These are phyloP conservation scores for Paedocypris sp. DNA, from an alignment of 2,113 vertebrate species.

Conservation along the genomic window DNA sequence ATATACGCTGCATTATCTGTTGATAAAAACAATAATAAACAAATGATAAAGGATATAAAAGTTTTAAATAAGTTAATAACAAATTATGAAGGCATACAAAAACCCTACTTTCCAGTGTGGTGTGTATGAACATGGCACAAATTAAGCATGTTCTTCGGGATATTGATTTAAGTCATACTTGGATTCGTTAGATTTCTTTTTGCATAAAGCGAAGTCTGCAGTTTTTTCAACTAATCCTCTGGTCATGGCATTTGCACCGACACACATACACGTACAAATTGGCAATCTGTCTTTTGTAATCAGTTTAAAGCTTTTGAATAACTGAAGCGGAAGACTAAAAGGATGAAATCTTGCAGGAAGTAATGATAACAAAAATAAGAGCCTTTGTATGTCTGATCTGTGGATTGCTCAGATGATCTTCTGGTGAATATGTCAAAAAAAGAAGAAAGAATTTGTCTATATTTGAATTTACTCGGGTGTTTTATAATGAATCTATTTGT, in stretches of 20 bases:
- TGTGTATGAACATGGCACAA: too few relatives aligned
- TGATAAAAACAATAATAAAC: too few relatives aligned
- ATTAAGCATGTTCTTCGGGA: too few relatives aligned
- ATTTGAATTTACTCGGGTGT: too few relatives aligned
- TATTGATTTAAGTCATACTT: neutral
- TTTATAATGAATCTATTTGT: too few relatives aligned
- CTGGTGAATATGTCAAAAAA: slow-evolving; percentile 2
- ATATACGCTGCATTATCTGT: too few relatives aligned
- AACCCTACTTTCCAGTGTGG: too few relatives aligned
- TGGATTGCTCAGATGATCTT: slow-evolving; percentile 3
- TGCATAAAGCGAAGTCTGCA: neutral
- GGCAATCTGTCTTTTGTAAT: slow-evolving; percentile 19
- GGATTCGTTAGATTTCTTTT: neutral
- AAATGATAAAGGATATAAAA: too few relatives aligned
- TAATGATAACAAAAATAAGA: slow-evolving; percentile 1
- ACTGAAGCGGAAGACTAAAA: slow-evolving; percentile 26
- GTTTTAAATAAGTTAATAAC: too few relatives aligned
- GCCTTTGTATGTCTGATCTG: slow-evolving; percentile 8
- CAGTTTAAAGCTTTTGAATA: slow-evolving; percentile 34
- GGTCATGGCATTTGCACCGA: neutral
- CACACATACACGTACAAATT: neutral
- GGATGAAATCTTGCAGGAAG: slow-evolving; percentile 27
- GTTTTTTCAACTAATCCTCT: slow-evolving; percentile 3
- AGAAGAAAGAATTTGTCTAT: neutral
- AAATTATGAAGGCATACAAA: too few relatives aligned